Evolutionary conservation across 2,888 invertebrate genomes (phyloP), one percentile per base, ranked within the genome.

Genomic region (Rotaria magnacalcarata): DNA sequence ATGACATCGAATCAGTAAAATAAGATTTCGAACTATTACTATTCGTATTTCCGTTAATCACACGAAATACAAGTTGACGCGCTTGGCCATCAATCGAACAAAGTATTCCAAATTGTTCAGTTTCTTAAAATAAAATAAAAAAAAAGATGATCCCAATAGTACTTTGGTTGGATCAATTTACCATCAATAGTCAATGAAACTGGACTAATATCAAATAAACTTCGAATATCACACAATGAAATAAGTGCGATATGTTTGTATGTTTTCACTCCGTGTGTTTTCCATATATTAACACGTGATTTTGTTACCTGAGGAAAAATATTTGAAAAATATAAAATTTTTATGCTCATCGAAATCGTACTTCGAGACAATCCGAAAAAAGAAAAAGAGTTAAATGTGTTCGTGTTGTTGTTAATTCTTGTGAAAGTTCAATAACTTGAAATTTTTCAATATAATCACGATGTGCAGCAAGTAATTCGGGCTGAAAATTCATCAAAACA

Each of bases 291-390:
- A 41, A 75, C 60, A 19, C 86, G 75, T 4, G 67, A 47, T 60
- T 86, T 86, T 43, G 85, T 85, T 50, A 86, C 56, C 84, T 84
- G 27, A 54, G 8, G 19, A 11, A 21, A 50, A 84, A 52, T 21
- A 34, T 2, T 2, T 27, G 7, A 84, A 19, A 24, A 50, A n/a
- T 41, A 50, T 10, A 16, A 27, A 27, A 34, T 0, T 27, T 47
- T 27, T n/a, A 41, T n/a, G 14, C 14, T n/a, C 16, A 7, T 84
- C 6, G 4, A 58, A 41, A 1, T 41, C 8, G 3, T 41, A 84
- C 84, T 52, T 86, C 86, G 52, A 86, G 85, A 52, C 86, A 86
- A 47, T 86, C 86, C 2, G 86, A 85, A 47, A 86, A 86, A 19
- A 86, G 52, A 80, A 86, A 86, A 4, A 86, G 21, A 43, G 80